A percentile compares a stretch with the other conserved stretches of the same genome.
Evolutionary conservation across 1,140 invertebrate species (phyloP).

Genomic region (Drosophila melanogaster): Release_6_plus_ISO1_MT NT_033779.5:1765501-1766000

Average conservation of each 20-base stretch:
- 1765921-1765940: conserved; percentile 15
- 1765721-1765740: conserved; percentile 32
- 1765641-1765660: conserved; percentile 14
- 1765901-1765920: conserved; percentile 12
- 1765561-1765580: conserved; percentile 5
- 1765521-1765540: conserved; percentile 9
- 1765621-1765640: conserved; percentile 15
- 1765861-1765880: neutral
- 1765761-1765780: conserved; percentile 6
- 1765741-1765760: conserved; percentile 49
- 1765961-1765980: neutral
- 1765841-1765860: conserved; percentile 42
- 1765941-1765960: neutral
- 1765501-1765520: neutral
- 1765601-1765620: conserved; percentile 29
- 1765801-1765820: conserved; percentile 25
- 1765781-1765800: neutral
- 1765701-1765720: neutral
- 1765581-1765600: neutral
- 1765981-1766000: neutral
- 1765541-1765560: conserved; percentile 47
- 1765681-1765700: conserved; percentile 10
- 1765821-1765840: conserved; percentile 15
- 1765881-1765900: conserved; percentile 2
- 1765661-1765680: conserved; percentile 4